Evolutionary conservation across 2,888 invertebrate genomes (phyloP), one percentile per base, ranked within the genome.

Genomic region (Metacarcinus magister): DNA sequence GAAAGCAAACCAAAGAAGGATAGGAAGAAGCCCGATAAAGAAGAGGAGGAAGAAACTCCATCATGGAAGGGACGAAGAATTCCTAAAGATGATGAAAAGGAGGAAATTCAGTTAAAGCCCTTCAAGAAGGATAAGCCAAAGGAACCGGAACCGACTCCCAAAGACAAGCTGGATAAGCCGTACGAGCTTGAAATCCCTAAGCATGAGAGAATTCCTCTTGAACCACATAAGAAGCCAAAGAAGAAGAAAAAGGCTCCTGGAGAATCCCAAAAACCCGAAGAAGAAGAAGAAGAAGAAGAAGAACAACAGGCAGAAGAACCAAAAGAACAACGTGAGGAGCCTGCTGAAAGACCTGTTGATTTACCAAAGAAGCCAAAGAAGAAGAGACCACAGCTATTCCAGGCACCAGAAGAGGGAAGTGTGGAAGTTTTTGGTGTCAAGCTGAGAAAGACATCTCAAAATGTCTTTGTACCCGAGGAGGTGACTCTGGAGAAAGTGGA

Each of bases 21-120:
- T 10, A 82, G 82, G 90, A 94, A 44, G 39, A 96, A 95, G 60
- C 95, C 95, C 39, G 92, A 96, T n/a, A 96, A 96, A 44, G 96
- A 95, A 54, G 95, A 95, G 13, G 96, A 96, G 23, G 94, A 75
- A 43, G 96, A 96, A 44, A 44, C 96, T 54, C 96, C 96, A 19
- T 89, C 94, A 19, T 96, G 96, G 96, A 96, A 93, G 60, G 95
- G 94, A 0, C 92, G 89, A 46, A 94, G 94, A 87, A 89, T 96
- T 54, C 96, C 96, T 8, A 96, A 96, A 48, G 96, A 96, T 28
- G 96, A 96, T 39, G 96, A 96, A 16, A 96, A 96, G 32, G 96
- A 96, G 46, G 95, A 93, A 19, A 92, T 96, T 89, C 92, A 54
- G 19, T 32, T 96, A 23, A 96, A 96, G 43, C 96, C 96, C n/a